Conservation (phyloP, 2,797 vertebrate genomes). For the Lates japonicus region DNA sequence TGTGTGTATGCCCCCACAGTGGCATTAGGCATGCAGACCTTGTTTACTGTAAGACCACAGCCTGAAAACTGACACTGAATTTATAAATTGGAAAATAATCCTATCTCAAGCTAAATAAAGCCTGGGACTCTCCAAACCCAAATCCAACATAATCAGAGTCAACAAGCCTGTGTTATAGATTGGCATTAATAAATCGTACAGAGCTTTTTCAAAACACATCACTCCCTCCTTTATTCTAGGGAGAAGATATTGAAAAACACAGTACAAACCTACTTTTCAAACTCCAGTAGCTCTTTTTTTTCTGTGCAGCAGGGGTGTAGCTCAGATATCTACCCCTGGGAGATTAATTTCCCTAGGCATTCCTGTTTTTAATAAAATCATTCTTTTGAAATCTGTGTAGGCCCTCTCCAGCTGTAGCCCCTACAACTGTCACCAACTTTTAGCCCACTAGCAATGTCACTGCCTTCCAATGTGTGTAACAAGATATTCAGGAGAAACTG, state of each 20-base stretch:
- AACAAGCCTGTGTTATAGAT: conserved; percentile 39
- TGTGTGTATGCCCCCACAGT: conserved; percentile 13
- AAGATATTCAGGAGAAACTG: neutral
- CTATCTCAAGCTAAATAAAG: conserved; percentile 50
- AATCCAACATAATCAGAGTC: conserved; percentile 52
- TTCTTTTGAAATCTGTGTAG: conserved; percentile 33
- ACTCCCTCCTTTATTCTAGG: conserved; percentile 31
- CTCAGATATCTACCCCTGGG: conserved; percentile 49
- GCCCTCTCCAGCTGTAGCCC: conserved; percentile 26
- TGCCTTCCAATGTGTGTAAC: neutral
- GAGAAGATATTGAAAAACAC: conserved; percentile 44
- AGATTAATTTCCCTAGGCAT: conserved; percentile 25
- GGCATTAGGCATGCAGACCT: conserved; percentile 42
- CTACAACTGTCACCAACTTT: neutral
- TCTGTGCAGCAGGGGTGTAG: conserved; percentile 36
- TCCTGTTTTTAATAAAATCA: conserved; percentile 54
- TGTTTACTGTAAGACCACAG: conserved; percentile 20
- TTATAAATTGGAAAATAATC: conserved; percentile 61
- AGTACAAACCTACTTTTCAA: conserved; percentile 46
- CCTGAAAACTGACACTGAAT: conserved; percentile 59
- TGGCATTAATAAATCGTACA: conserved; percentile 63
- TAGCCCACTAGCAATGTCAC: neutral
- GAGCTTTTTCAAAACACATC: conserved; percentile 49
- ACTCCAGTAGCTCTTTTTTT: conserved; percentile 48
- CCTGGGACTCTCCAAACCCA: conserved; percentile 38